These are phyloP conservation scores for Paraescarpia echinospica DNA, from an alignment of 1,140 invertebrate genomes.

Conservation along the genomic window DNA sequence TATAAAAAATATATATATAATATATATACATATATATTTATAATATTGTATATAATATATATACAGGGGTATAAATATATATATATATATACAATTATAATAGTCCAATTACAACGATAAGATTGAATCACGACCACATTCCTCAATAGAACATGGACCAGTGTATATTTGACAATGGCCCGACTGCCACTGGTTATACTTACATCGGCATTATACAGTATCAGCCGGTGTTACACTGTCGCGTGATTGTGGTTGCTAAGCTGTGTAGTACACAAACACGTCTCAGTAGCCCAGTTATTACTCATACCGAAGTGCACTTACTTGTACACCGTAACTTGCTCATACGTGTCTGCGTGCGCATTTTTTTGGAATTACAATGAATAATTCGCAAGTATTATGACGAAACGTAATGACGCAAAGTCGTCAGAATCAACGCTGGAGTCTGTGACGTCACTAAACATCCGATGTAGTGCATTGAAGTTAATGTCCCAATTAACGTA, in stretches of 20 bases:
- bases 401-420: background rate
- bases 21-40: no score
- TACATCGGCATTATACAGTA: background rate
- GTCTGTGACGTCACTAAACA: background rate
- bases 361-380: background rate
- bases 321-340: background rate
- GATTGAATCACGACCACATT: no score
- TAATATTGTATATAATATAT: no score
- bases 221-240: background rate
- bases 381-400: background rate
- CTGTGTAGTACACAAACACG: background rate
- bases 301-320: background rate
- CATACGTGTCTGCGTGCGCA: background rate
- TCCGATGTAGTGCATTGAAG: background rate
- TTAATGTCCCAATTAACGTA: background rate
- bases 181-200: no score
- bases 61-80: no score
- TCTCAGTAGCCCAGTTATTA: background rate
- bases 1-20: no score
- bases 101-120: no score
- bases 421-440: background rate
- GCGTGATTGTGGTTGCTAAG: background rate
- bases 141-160: no score
- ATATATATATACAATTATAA: no score
- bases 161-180: no score